Evolutionary conservation across 2,113 vertebrate genomes (phyloP).

Genomic region (Choloepus hoffmanni): DNA sequence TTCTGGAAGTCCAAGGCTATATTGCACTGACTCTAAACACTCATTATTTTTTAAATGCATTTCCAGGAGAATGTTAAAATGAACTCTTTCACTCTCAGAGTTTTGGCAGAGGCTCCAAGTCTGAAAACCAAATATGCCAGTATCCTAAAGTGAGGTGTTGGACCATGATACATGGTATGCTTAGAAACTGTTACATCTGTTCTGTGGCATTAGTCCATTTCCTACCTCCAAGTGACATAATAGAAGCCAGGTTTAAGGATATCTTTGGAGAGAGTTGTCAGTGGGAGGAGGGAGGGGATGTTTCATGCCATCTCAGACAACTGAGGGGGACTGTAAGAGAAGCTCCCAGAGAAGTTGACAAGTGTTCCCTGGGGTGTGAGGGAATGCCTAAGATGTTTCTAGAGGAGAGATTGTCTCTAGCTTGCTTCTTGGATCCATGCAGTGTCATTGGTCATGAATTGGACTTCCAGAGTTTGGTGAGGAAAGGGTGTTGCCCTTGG

Average conservation of each 20-base stretch:
- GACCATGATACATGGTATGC: not conserved
- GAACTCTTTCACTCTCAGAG: not conserved
- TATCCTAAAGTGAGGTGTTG: not conserved
- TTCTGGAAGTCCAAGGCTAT: not conserved
- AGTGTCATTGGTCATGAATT: not conserved
- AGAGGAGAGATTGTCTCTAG: not conserved
- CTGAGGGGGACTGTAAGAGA: not conserved
- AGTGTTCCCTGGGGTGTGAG: not conserved
- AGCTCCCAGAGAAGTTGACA: not conserved
- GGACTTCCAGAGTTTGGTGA: not conserved
- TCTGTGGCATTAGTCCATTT: not conserved
- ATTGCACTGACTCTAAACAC: not conserved
- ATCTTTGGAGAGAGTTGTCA: not conserved
- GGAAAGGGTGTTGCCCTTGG: not conserved
- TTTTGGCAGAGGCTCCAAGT: not conserved
- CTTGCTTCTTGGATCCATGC: not conserved
- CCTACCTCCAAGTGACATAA: not conserved
- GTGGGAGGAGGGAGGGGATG: not conserved
- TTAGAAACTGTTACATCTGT: not conserved
- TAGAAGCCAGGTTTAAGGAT: not conserved
- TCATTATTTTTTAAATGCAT: not conserved
- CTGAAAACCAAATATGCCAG: conserved; percentile 25
- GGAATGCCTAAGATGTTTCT: not conserved
- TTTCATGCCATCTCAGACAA: not conserved
- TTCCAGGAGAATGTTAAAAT: not conserved